Percentiles rank a stretch among this genome's conserved stretches.
These are phyloP conservation scores for Hedychridium roseum DNA, from an alignment of 2,888 invertebrate species.

Conservation along the genomic window DNA sequence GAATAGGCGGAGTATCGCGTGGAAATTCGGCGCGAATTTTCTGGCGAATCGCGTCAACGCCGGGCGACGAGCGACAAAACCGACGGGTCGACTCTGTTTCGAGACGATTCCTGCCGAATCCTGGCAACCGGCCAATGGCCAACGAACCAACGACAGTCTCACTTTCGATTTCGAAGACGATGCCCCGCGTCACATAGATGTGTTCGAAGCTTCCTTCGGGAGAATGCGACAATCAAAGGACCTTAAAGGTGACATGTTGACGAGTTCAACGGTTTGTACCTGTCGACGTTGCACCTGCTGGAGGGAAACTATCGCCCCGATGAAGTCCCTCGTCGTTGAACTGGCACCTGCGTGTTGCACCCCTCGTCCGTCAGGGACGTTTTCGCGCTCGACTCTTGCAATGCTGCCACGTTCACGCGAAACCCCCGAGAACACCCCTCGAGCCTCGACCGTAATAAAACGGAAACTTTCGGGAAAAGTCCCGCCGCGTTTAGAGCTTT, in stretches of 20 bases:
- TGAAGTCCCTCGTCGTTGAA: conserved; percentile 11
- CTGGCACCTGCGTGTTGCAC: conserved; percentile 25
- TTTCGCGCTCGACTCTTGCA: too few species aligned
- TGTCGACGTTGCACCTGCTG: conserved; percentile 34
- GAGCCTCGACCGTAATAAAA: too few species aligned
- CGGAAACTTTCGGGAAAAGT: too few species aligned
- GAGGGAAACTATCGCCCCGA: too few species aligned
- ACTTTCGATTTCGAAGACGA: conserved; percentile 48
- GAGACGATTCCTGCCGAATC: too few species aligned
- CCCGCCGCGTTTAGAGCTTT: too few species aligned
- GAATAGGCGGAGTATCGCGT: conserved; percentile 46
- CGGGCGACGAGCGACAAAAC: background rate
- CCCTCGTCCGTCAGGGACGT: too few species aligned
- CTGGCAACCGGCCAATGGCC: conserved; percentile 40
- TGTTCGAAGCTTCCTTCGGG: conserved; percentile 20
- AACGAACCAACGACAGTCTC: conserved; percentile 50
- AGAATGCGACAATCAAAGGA: conserved; percentile 7
- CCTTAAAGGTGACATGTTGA: background rate
- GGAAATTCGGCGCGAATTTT: conserved; percentile 36
- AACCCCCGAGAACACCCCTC: too few species aligned
- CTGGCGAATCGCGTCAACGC: too few species aligned
- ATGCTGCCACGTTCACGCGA: too few species aligned
- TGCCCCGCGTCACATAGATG: too few species aligned
- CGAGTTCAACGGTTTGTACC: conserved; percentile 7
- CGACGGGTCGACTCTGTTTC: too few species aligned